Evolutionary conservation across 2,797 vertebrate species (phyloP), one percentile per base, ranked within the genome.

Genomic region (Natrix natrix): DNA sequence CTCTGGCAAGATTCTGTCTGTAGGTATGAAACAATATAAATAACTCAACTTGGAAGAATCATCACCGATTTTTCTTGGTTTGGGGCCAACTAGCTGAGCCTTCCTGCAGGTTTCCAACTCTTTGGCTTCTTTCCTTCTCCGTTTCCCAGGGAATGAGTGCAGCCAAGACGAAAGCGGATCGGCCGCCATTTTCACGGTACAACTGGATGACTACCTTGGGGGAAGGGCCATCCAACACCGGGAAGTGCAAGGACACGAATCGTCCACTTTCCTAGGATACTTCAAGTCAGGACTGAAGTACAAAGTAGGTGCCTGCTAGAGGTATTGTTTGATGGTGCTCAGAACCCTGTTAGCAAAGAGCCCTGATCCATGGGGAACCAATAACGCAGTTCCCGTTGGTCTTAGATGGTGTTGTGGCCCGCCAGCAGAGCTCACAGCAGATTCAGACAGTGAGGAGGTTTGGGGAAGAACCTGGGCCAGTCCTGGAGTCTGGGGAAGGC

Each of bases 251-350:
- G 99, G 98, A 60, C 94, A 98, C 0, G 99, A 99, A 97, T 99
- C 99, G 10, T 96, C 98, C 94, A 98, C 98, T 43, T 99, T 99
- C 95, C 96, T 99, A 16, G 99, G 99, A 14, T 99, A 99, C 98
- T 99, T 99, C 98, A 99, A 99, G 96, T 98, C 98, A 0, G 99
- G 99, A 94, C 96, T 99, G 96, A 99, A 98, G 96, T 99, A 99
- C 98, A 99, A 99, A 98, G 99, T 98, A 92, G 20, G 97, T 92
- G 48, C 56, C 87, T 4, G 0, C 7, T 7, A 24, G 8, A 24
- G 22, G 56, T 32, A 61, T 57, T 12, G 60, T 26, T 57, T 14
- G 0, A 2, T 12, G 5, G 48, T 26, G 17, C 3, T n/a, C 60
- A 22, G 43, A 57, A 26, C 24, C 54, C 43, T 14, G 16, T 59